These are phyloP conservation scores for Microchrysa polita DNA, from an alignment of 2,888 invertebrate species.

Conservation along the genomic window DNA sequence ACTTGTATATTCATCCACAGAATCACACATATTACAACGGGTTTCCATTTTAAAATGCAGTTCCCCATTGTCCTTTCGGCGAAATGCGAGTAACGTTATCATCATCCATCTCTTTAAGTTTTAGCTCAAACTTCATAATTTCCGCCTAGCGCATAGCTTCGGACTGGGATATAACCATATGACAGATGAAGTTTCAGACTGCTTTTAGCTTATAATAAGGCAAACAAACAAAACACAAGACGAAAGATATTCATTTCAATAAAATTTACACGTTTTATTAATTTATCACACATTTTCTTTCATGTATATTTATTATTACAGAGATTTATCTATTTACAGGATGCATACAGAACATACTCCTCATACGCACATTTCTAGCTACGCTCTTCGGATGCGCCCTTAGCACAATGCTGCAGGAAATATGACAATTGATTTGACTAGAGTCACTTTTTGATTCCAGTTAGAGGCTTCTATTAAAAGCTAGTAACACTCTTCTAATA, in stretches of 20 bases:
- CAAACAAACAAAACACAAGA: too few relatives aligned
- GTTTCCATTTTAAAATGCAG: too few relatives aligned
- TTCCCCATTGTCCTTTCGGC: too few relatives aligned
- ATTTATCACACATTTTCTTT: constrained; percentile 49
- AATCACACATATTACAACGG: too few relatives aligned
- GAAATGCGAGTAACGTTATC: too few relatives aligned
- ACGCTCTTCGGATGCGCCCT: not conserved
- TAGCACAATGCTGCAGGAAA: not conserved
- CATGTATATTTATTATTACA: constrained; percentile 26
- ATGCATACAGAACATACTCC: constrained; percentile 46
- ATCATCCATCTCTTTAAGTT: too few relatives aligned
- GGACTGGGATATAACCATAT: too few relatives aligned
- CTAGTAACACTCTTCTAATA: not conserved
- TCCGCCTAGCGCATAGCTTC: too few relatives aligned
- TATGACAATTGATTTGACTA: constrained; percentile 44
- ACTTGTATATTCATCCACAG: too few relatives aligned
- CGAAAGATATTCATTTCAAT: constrained; percentile 9
- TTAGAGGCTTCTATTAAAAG: constrained; percentile 15
- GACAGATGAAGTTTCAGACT: too few relatives aligned
- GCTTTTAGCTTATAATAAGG: too few relatives aligned
- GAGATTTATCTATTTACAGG: constrained; percentile 48
- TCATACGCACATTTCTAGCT: not conserved
- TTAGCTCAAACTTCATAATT: too few relatives aligned
- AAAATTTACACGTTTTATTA: constrained; percentile 49
- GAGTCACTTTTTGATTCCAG: constrained; percentile 43